Conservation (phyloP, 2,888 invertebrate species). For the Drosophila pegasa region DNA sequence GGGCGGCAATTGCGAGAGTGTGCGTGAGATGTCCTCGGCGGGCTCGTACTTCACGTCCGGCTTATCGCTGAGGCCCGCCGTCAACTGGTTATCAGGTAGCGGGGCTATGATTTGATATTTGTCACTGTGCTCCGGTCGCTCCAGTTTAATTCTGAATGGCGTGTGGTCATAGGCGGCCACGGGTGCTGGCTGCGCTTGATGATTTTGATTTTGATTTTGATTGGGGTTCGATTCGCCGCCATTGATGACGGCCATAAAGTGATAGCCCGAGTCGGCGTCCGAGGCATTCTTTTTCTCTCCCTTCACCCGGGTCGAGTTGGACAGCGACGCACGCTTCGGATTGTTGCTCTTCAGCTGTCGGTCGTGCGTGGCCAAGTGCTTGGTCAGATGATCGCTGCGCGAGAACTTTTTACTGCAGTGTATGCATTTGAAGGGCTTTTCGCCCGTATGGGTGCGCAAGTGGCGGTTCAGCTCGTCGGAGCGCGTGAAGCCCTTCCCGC, state of each 20-base stretch:
- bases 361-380: conserved; percentile 82
- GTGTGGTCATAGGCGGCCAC: conserved; percentile 42
- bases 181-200: conserved; percentile 36
- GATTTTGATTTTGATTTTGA: conserved; percentile 33
- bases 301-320: conserved; percentile 41
- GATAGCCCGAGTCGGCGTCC: conserved; percentile 63
- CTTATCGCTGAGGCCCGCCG: conserved; percentile 58
- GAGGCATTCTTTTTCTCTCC: conserved; percentile 45
- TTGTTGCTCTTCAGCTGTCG: conserved; percentile 69
- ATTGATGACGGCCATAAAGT: conserved; percentile 72
- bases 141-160: conserved; percentile 74
- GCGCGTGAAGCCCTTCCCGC: conserved; percentile 83
- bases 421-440: conserved; percentile 82
- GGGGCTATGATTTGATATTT: conserved; percentile 68
- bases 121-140: conserved; percentile 67
- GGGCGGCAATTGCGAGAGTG: conserved; percentile 63
- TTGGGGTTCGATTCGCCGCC: conserved; percentile 34
- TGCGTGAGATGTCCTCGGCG: conserved; percentile 61
- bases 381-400: conserved; percentile 82
- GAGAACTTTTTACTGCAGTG: conserved; percentile 83
- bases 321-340: conserved; percentile 39
- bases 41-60: conserved; percentile 71
- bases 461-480: conserved; percentile 83
- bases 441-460: conserved; percentile 82
- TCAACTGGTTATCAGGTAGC: conserved; percentile 47